Evolutionary conservation across 1,140 invertebrate species (phyloP), one percentile per base, ranked within the genome.

Genomic region (Elysia chlorotica): DNA sequence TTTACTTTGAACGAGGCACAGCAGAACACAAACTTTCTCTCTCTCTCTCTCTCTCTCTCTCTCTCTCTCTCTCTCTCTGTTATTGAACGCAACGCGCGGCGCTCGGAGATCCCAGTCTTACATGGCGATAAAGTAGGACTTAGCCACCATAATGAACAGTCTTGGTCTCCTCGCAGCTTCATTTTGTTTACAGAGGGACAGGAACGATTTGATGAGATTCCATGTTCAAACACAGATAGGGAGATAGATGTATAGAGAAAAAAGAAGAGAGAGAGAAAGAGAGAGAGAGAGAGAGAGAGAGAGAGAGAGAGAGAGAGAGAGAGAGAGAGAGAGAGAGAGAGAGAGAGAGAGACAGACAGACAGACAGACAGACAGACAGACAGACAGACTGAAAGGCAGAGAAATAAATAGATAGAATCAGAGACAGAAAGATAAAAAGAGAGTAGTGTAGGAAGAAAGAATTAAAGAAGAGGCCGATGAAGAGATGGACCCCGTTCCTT

Each of bases 201-300:
- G n/a, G n/a, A n/a, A n/a, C n/a, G n/a, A n/a, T n/a, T n/a, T n/a
- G n/a, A n/a, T n/a, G n/a, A n/a, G n/a, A n/a, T n/a, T n/a, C n/a
- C n/a, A n/a, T n/a, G n/a, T n/a, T n/a, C n/a, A 65, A 41, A 56
- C 25, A 65, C 61, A 56, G 33, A 36, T 0, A 73, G 62, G 54
- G 23, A 56, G 62, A 73, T 4, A 66, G 41, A 53, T 17, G 66
- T 25, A 65, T 0, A 65, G 37, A 54, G 28, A 65, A 38, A 65
- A n/a, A 48, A 41, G 53, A 14, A 54, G 31, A 36, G 4, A 67
- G 56, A 3, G n/a, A 31, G 53, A 73, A 33, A 74, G 56, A 62
- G 28, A 57, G 53, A 68, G 33, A 48, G 30, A 68, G 54, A 69
- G 30, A 74, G n/a, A n/a, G n/a, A n/a, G n/a, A n/a, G n/a, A n/a